Percentiles rank a stretch among this genome's conserved stretches.
These are phyloP conservation scores for Operophtera brumata DNA, from an alignment of 2,888 invertebrate species.

Conservation along the genomic window DNA sequence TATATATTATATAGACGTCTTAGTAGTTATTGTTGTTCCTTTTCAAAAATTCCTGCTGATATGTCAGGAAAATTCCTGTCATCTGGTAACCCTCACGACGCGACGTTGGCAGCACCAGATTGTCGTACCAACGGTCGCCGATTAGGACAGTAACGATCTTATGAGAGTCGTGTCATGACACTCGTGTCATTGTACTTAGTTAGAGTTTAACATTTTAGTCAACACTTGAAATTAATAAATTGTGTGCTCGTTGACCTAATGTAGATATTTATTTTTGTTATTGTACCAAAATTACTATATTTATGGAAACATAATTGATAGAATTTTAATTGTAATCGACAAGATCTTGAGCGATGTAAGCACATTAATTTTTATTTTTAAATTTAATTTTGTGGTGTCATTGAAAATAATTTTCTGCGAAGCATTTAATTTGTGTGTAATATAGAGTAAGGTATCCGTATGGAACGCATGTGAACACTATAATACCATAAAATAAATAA, in stretches of 20 bases:
- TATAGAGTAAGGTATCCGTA: conserved; percentile 51
- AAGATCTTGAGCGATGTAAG: conserved; percentile 37
- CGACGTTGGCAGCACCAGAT: background rate
- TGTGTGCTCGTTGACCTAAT: conserved; percentile 76
- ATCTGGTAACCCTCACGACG: too few species aligned
- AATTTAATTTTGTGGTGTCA: conserved; percentile 37
- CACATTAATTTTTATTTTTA: conserved; percentile 25
- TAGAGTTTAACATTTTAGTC: conserved; percentile 70
- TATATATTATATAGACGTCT: too few species aligned
- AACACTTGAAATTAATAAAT: conserved; percentile 68
- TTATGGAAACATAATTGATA: conserved; percentile 52
- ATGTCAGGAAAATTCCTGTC: too few species aligned
- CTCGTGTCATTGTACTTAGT: conserved; percentile 73
- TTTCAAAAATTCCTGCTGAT: too few species aligned
- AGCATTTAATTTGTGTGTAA: conserved; percentile 70
- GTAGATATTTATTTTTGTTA: conserved; percentile 81
- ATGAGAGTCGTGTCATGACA: conserved; percentile 24
- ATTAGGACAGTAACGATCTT: conserved; percentile 14
- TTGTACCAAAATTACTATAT: conserved; percentile 73
- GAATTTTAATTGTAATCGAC: conserved; percentile 53
- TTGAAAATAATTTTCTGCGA: conserved; percentile 53
- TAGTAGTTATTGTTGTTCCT: too few species aligned
- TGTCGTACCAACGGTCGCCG: conserved; percentile 18
- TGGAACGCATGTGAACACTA: conserved; percentile 43
- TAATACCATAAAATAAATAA: conserved; percentile 32